A percentile compares a stretch with the other conserved stretches of the same genome.
Evolutionary conservation across 1,140 invertebrate genomes (phyloP).

Genomic region (Metopolophium dirhodum): DNA sequence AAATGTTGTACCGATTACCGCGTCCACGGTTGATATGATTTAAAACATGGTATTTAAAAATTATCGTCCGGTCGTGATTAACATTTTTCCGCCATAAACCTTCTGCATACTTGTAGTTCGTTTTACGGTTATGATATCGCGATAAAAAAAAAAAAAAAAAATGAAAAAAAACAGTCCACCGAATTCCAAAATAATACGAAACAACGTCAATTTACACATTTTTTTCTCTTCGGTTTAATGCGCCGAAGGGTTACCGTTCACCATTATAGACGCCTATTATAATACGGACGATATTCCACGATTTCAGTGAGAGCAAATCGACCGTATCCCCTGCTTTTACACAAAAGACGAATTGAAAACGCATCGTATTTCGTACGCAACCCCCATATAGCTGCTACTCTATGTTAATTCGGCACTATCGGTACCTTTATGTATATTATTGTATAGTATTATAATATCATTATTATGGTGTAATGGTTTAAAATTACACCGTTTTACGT

Average conservation of each 20-base stretch:
- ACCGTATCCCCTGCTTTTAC: not conserved
- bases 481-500: not conserved
- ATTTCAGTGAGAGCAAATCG: not conserved
- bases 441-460: not conserved
- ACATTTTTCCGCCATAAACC: not conserved
- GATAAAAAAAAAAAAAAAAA: too few species aligned
- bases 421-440: not conserved
- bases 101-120: not conserved
- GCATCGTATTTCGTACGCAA: not conserved
- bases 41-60: not conserved
- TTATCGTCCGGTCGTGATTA: not conserved
- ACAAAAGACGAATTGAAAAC: not conserved
- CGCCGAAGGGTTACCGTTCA: not conserved
- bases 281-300: constrained; percentile 12
- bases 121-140: not conserved
- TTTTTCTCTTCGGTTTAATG: not conserved
- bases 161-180: not conserved
- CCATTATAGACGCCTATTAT: not conserved
- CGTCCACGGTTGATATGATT: not conserved
- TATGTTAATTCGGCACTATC: not conserved
- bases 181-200: not conserved
- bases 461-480: not conserved
- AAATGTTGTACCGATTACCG: not conserved
- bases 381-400: not conserved
- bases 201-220: not conserved